A percentile compares a stretch with the other conserved stretches of the same genome.
Conservation (phyloP, 2,888 invertebrate genomes). For the Rhimphoctona megacephalus region DNA sequence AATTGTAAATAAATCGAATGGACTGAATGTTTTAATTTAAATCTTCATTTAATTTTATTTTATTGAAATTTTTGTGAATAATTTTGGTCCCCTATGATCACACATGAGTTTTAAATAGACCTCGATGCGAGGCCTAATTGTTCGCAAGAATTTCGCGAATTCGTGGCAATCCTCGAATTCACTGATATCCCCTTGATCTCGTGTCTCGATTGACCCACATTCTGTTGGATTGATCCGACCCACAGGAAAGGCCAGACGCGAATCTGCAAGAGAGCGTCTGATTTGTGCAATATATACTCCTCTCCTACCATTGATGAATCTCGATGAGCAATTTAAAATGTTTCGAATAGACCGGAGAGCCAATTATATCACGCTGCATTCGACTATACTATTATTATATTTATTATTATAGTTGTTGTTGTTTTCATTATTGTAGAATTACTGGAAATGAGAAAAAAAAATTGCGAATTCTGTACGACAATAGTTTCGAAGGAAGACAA, state of each 20-base stretch:
- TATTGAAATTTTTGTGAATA: background rate
- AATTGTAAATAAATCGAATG: background rate
- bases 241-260: slow-evolving; percentile 37
- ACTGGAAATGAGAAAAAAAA: background rate
- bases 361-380: slow-evolving; percentile 41
- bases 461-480: background rate
- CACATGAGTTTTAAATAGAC: background rate
- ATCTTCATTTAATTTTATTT: background rate
- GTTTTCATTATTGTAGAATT: background rate
- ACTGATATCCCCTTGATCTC: slow-evolving; percentile 60
- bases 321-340: slow-evolving; percentile 62
- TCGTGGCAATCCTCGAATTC: slow-evolving; percentile 59
- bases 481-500: too few species aligned
- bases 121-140: background rate
- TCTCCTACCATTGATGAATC: slow-evolving; percentile 54
- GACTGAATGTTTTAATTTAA: too few species aligned
- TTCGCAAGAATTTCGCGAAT: slow-evolving; percentile 32
- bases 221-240: slow-evolving; percentile 63
- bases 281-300: slow-evolving; percentile 43
- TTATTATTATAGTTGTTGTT: background rate
- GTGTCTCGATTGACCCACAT: slow-evolving; percentile 67
- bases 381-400: background rate
- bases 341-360: slow-evolving; percentile 40
- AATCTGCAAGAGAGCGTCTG: slow-evolving; percentile 17
- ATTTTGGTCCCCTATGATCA: background rate